A percentile compares a stretch with the other conserved stretches of the same genome.
Evolutionary conservation across 2,888 invertebrate species (phyloP).

Genomic region (Drosophila suboccidentalis): DNA sequence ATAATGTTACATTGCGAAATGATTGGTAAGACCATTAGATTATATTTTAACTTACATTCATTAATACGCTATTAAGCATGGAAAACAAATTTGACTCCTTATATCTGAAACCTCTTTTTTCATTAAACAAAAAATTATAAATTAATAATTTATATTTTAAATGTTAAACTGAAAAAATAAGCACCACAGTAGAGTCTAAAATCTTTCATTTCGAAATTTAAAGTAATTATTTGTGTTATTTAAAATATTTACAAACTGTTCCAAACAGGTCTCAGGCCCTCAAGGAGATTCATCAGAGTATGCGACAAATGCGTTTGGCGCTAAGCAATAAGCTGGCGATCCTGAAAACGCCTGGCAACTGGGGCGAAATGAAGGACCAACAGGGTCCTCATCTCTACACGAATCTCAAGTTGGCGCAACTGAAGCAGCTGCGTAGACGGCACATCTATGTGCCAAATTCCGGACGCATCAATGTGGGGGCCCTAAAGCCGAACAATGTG

Average conservation of each 20-base stretch:
- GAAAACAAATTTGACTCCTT: too few relatives aligned
- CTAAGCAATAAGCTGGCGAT: slow-evolving; percentile 32
- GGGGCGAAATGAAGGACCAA: slow-evolving; percentile 44
- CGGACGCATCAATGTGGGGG: slow-evolving; percentile 53
- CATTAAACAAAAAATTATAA: too few relatives aligned
- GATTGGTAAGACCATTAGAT: slow-evolving; percentile 42
- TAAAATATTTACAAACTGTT: neutral
- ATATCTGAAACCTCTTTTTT: too few relatives aligned
- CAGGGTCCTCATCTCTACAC: slow-evolving; percentile 36
- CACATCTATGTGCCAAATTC: slow-evolving; percentile 53
- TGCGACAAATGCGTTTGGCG: slow-evolving; percentile 31
- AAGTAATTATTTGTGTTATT: too few relatives aligned
- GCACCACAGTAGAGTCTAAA: too few relatives aligned
- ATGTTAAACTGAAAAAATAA: too few relatives aligned
- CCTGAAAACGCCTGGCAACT: slow-evolving; percentile 46
- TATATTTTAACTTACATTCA: too few relatives aligned
- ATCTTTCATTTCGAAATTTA: too few relatives aligned
- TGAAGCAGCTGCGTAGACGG: slow-evolving; percentile 27
- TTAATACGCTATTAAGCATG: too few relatives aligned
- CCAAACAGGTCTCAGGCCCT: slow-evolving; percentile 26
- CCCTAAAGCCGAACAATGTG: slow-evolving; percentile 29
- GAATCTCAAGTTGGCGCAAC: slow-evolving; percentile 28
- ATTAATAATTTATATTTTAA: too few relatives aligned
- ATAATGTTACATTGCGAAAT: slow-evolving; percentile 11
- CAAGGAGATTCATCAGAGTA: slow-evolving; percentile 32